Evolutionary conservation across 2,113 vertebrate species (phyloP), one percentile per base, ranked within the genome.

Genomic region (Microtus pennsylvanicus): DNA sequence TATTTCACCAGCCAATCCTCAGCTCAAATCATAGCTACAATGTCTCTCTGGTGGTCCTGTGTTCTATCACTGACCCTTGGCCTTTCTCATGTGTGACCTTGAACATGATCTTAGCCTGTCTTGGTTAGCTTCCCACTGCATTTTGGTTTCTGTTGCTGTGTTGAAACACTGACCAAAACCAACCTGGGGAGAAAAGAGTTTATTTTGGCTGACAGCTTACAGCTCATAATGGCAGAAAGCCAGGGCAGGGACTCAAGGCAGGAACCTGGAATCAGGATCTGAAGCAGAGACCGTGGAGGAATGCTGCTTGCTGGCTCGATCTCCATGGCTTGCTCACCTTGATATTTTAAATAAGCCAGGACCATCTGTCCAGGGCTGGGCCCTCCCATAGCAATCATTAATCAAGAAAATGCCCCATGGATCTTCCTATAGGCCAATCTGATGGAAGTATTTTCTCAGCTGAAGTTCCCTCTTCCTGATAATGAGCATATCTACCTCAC

Each of bases 91-190:
- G 58, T 58, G 19, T 58, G 58, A 21, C 14, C 58, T 85, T 77
- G 30, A 96, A 80, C 55, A 90, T 61, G 28, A 67, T 85, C 58
- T 82, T 76, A 90, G 61, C 58, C 45, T 63, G 16, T 88, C 42
- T 91, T 61, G 35, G 58, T 91, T 61, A 45, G 58, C 63, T 95
- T 97, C 45, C 28, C 45, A 35, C 45, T 85, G 42, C 58, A 65
- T 2, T 30, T 61, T 65, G 38, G 22, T 45, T 85, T 65, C 58
- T 85, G 38, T 19, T 65, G 58, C 38, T 85, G 82, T 42, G 38
- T 45, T 30, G 14, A 45, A 65, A 85, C 14, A 65, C 26, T 63
- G 58, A 45, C 24, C n/a, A 65, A 65, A 85, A 65, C 7, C 58
- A 65, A 65, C 8, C 30, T 85, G 26, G 38, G 58, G 38, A 63